These are phyloP conservation scores for Adelosebastes latens DNA, from an alignment of 2,797 vertebrate species.

Conservation along the genomic window DNA sequence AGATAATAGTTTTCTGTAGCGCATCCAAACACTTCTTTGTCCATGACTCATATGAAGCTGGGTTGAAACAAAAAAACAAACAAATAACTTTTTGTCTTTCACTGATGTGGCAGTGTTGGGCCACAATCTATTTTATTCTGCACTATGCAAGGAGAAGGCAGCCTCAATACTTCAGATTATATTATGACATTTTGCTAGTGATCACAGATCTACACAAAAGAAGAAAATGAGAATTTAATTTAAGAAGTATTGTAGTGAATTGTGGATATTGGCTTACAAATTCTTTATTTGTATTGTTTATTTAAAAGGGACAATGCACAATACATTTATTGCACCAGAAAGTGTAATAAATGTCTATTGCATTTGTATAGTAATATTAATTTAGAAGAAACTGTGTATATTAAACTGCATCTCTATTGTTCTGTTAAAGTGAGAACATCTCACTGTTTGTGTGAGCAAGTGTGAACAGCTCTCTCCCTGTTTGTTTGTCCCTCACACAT, in stretches of 20 bases:
- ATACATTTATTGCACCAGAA: neutral
- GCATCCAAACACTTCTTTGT: neutral
- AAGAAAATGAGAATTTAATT: neutral
- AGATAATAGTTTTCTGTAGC: neutral
- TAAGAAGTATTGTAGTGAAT: neutral
- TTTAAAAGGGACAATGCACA: neutral
- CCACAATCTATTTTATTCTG: neutral
- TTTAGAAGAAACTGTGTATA: neutral
- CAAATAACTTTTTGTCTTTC: neutral
- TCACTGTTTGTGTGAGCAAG: constrained; percentile 61
- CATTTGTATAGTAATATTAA: neutral
- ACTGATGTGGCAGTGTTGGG: neutral
- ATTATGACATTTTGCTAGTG: neutral
- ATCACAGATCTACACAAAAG: neutral
- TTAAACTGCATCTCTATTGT: constrained; percentile 22
- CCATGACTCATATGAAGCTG: neutral
- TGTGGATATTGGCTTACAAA: neutral
- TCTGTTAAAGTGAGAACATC: constrained; percentile 50
- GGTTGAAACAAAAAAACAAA: neutral
- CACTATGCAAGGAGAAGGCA: neutral
- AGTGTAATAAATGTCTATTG: neutral
- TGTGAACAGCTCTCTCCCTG: constrained; percentile 67
- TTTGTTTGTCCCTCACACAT: constrained; percentile 80
- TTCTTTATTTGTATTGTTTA: neutral
- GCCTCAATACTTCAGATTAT: neutral